Evolutionary conservation across 2,797 vertebrate species (phyloP).

Genomic region (Sarcophilus harrisii): DNA sequence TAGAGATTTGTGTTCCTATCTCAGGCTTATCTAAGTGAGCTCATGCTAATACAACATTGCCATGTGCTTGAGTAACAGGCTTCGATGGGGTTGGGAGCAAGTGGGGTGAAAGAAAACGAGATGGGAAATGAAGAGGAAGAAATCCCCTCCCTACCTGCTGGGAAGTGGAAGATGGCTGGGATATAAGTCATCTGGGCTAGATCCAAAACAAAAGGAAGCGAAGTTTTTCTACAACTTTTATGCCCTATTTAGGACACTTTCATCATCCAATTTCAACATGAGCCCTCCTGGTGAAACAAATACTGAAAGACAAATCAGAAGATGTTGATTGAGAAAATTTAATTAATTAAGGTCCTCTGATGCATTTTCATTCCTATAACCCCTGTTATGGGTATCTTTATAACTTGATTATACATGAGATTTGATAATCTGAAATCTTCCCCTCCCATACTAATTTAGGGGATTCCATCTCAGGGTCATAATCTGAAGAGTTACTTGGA

Average conservation of each 20-base stretch:
- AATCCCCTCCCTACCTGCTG: too few species aligned
- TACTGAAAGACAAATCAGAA: not conserved
- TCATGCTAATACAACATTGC: not conserved
- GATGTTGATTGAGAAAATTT: not conserved
- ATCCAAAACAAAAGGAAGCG: too few species aligned
- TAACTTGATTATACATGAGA: not conserved
- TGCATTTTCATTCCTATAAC: not conserved
- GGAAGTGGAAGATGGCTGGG: too few species aligned
- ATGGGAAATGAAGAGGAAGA: slow-evolving; percentile 6
- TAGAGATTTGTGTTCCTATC: not conserved
- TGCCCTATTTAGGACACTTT: not conserved
- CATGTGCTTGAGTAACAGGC: not conserved
- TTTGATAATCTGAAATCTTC: not conserved
- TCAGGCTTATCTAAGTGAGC: not conserved
- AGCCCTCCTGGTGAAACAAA: not conserved
- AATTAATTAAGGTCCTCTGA: not conserved
- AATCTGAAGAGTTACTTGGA: not conserved
- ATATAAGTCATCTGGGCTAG: too few species aligned
- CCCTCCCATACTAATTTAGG: not conserved
- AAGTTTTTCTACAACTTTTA: not conserved
- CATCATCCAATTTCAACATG: not conserved
- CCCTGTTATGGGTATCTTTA: not conserved
- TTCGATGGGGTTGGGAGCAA: not conserved
- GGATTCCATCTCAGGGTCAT: not conserved
- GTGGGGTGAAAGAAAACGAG: not conserved